Evolutionary conservation across 1,140 invertebrate species (phyloP).

Genomic region (Paramacrobiotus metropolitanus): DNA sequence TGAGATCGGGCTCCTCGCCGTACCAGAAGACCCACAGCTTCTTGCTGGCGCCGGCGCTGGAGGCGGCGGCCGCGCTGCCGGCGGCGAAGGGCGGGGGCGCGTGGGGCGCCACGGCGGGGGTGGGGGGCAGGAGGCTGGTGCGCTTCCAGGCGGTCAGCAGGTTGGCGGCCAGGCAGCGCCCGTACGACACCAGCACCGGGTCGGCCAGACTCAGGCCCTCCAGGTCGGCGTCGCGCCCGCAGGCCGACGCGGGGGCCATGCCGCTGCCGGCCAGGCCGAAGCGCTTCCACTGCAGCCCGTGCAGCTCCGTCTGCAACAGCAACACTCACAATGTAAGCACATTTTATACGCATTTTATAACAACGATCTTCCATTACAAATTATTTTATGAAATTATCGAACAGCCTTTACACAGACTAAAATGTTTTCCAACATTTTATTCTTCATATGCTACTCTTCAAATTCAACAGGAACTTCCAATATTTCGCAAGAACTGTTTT

Average conservation of each 20-base stretch:
- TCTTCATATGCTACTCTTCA: too few relatives aligned
- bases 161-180: slow-evolving; percentile 70
- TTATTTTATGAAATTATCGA: too few relatives aligned
- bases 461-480: too few relatives aligned
- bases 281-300: slow-evolving; percentile 96
- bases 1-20: slow-evolving; percentile 67
- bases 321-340: not conserved
- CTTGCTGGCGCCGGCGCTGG: too few relatives aligned
- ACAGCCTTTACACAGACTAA: too few relatives aligned
- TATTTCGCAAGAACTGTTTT: too few relatives aligned
- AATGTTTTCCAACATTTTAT: too few relatives aligned
- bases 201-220: too few relatives aligned
- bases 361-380: too few relatives aligned
- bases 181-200: slow-evolving; percentile 72
- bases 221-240: slow-evolving; percentile 18
- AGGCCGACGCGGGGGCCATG: slow-evolving; percentile 30
- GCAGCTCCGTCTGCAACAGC: slow-evolving; percentile 66
- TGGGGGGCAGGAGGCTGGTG: too few relatives aligned
- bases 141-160: slow-evolving; percentile 88
- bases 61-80: too few relatives aligned
- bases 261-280: slow-evolving; percentile 36
- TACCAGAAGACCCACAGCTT: slow-evolving; percentile 99
- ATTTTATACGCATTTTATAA: too few relatives aligned
- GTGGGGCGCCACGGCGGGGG: slow-evolving; percentile 24
- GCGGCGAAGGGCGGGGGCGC: slow-evolving; percentile 20